Evolutionary conservation across 2,888 invertebrate species (phyloP).

Genomic region (Stegophylla sp.): DNA sequence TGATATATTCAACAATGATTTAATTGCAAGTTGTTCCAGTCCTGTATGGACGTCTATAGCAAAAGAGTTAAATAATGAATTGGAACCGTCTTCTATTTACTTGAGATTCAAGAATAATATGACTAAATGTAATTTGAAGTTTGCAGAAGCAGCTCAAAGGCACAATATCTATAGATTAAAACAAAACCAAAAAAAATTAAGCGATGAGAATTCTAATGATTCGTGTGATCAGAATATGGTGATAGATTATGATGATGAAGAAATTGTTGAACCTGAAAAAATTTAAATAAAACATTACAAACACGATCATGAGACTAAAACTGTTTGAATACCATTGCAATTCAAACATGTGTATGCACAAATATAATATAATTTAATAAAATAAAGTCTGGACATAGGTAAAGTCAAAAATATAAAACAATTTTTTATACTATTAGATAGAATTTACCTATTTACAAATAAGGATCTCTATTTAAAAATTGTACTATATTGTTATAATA

Average conservation of each 20-base stretch:
- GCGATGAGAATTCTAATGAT: constrained; percentile 16
- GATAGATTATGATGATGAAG: constrained; percentile 15
- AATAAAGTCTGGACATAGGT: neutral
- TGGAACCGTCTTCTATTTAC: constrained; percentile 28
- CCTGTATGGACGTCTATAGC: constrained; percentile 48
- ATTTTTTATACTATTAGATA: too few species aligned
- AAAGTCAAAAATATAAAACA: neutral
- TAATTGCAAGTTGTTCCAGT: constrained; percentile 34
- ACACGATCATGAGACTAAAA: neutral
- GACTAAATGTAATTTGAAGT: constrained; percentile 41
- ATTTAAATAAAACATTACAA: neutral
- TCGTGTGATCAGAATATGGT: constrained; percentile 18
- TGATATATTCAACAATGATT: constrained; percentile 42
- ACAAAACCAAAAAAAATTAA: constrained; percentile 10
- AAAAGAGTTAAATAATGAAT: constrained; percentile 43
- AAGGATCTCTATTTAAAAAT: neutral
- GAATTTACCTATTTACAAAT: neutral
- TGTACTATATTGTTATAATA: constrained; percentile 5
- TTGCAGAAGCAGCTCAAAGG: constrained; percentile 54
- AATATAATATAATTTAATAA: neutral
- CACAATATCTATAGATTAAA: constrained; percentile 33
- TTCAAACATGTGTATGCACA: neutral
- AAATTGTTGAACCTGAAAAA: constrained; percentile 3
- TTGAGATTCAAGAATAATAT: constrained; percentile 42
- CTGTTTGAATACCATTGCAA: neutral